Conservation (phyloP, 2,797 vertebrate genomes). For the Cryptoprocta ferox region DNA sequence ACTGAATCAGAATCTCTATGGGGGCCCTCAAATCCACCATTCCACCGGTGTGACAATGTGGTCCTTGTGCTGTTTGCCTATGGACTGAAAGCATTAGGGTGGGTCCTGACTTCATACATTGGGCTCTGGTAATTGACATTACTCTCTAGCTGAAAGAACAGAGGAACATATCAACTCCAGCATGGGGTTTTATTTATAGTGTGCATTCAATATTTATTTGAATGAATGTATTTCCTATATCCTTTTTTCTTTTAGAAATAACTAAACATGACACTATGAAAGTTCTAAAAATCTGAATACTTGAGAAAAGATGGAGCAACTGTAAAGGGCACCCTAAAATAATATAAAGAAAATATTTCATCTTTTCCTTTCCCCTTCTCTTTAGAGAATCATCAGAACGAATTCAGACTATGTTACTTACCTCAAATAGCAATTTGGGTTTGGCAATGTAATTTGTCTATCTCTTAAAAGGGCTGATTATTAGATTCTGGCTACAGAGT, state of each 20-base stretch:
- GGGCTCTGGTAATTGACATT: neutral
- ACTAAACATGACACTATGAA: neutral
- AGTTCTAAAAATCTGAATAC: conserved; percentile 30
- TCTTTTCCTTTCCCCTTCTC: neutral
- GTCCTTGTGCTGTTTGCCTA: neutral
- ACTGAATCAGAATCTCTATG: neutral
- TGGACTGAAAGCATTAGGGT: neutral
- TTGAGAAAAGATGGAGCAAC: neutral
- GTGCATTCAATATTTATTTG: neutral
- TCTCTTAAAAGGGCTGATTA: conserved; percentile 56
- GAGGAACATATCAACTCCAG: neutral
- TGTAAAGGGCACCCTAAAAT: neutral
- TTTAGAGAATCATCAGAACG: conserved; percentile 47
- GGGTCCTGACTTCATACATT: neutral
- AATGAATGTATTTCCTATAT: neutral
- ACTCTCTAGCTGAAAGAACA: neutral
- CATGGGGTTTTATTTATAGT: neutral
- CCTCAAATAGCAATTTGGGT: conserved; percentile 41
- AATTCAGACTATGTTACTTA: conserved; percentile 57
- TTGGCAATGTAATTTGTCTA: conserved; percentile 64
- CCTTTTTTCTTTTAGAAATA: neutral
- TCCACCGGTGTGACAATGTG: neutral
- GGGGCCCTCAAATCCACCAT: neutral
- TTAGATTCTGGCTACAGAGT: conserved; percentile 62
- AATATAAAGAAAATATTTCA: conserved; percentile 38